Evolutionary conservation across 2,113 vertebrate species (phyloP).

Genomic region (Zosterops borbonicus): DNA sequence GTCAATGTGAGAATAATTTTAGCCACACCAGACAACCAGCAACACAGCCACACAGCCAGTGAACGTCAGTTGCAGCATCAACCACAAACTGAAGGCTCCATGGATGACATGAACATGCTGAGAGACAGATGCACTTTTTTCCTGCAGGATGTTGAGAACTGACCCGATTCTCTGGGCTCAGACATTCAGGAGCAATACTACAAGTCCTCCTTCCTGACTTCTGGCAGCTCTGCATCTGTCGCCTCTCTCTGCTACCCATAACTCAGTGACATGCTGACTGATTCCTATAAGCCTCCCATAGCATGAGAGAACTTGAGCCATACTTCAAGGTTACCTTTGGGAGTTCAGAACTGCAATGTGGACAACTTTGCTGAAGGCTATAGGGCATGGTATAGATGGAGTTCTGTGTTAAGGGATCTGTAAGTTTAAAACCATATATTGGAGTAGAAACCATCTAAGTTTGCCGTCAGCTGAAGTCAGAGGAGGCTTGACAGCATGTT

Average conservation of each 20-base stretch:
- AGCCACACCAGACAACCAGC: neutral
- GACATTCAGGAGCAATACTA: neutral
- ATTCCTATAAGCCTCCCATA: neutral
- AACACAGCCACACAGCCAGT: neutral
- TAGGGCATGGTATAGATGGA: neutral
- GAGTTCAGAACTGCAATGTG: neutral
- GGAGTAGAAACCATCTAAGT: neutral
- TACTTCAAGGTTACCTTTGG: constrained; percentile 21
- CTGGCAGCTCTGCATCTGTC: neutral
- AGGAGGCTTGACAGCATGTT: neutral
- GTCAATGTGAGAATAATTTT: neutral
- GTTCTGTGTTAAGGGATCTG: neutral
- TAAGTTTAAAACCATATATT: neutral
- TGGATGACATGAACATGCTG: neutral
- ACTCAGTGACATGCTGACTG: neutral
- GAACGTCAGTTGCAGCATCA: neutral
- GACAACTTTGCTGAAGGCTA: constrained; percentile 37
- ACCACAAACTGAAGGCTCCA: neutral
- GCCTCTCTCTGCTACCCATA: neutral
- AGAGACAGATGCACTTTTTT: neutral
- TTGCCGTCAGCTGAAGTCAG: neutral
- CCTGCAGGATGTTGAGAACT: neutral
- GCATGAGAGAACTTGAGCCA: neutral
- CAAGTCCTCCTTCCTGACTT: neutral
- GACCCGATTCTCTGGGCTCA: neutral